Percentiles rank a stretch among this genome's conserved stretches.
phyloP scores from a whole-genome alignment of 2,888 invertebrate species.

The Thelaira solivaga region DNA sequence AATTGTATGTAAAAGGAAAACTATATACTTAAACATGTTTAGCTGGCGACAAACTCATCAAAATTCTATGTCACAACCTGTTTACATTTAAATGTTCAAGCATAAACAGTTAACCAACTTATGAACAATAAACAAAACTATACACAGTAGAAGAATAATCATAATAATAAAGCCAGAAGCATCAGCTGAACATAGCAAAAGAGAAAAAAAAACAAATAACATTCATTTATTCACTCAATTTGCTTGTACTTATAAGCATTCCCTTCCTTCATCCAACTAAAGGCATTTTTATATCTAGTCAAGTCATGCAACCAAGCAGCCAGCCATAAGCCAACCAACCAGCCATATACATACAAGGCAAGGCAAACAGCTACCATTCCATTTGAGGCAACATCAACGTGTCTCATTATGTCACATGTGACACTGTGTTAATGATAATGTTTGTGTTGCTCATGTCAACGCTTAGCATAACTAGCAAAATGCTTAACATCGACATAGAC shows the following conservation, averaged over 20 bases:
- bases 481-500: conserved; percentile 18
- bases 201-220: neutral
- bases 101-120: conserved; percentile 20
- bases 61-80: neutral
- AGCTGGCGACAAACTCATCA: conserved; percentile 53
- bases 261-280: conserved; percentile 8
- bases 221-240: conserved; percentile 17
- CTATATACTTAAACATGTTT: conserved; percentile 72
- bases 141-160: neutral
- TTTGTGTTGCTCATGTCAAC: conserved; percentile 66
- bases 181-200: conserved; percentile 17
- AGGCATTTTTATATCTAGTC: conserved; percentile 25
- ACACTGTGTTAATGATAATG: conserved; percentile 76
- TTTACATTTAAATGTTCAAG: neutral
- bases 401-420: conserved; percentile 76
- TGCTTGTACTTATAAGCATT: conserved; percentile 10
- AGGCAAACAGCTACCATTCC: conserved; percentile 25
- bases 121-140: neutral
- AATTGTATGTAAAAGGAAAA: conserved; percentile 71
- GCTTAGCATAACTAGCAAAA: conserved; percentile 57
- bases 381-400: conserved; percentile 66
- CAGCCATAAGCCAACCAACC: conserved; percentile 42
- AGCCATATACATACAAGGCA: no score
- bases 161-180: conserved; percentile 22
- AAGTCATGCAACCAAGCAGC: conserved; percentile 7